Evolutionary conservation across 1,140 invertebrate genomes (phyloP).

Genomic region (Drosophila sp.): DNA sequence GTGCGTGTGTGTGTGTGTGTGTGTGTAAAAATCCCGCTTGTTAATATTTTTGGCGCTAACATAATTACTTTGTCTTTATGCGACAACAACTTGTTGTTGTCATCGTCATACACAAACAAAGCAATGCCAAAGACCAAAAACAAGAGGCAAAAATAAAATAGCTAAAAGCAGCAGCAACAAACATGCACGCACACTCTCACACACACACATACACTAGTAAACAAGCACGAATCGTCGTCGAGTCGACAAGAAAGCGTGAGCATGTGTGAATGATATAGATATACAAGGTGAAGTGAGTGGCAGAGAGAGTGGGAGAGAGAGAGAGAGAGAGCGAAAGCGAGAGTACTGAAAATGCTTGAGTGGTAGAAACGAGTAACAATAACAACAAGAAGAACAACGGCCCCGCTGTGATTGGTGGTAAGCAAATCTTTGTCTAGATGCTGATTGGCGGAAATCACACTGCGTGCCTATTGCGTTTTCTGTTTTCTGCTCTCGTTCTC

Average conservation of each 20-base stretch:
- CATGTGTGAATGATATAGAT: slow-evolving; percentile 4
- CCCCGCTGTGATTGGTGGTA: slow-evolving; percentile 64
- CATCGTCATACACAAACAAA: slow-evolving; percentile 37
- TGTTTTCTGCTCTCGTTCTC: slow-evolving; percentile 13
- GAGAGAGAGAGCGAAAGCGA: slow-evolving; percentile 36
- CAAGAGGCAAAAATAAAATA: slow-evolving; percentile 5
- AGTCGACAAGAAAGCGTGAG: slow-evolving; percentile 19
- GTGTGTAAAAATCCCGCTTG: slow-evolving; percentile 12
- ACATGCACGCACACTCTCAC: background rate
- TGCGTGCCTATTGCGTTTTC: slow-evolving; percentile 27
- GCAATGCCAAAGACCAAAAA: slow-evolving; percentile 29
- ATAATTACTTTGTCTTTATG: slow-evolving; percentile 57
- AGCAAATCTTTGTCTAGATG: slow-evolving; percentile 40
- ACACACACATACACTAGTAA: background rate
- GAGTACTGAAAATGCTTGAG: slow-evolving; percentile 43
- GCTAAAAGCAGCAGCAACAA: slow-evolving; percentile 1
- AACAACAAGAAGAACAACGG: slow-evolving; percentile 15
- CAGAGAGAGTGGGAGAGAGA: background rate
- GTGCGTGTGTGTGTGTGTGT: slow-evolving; percentile 1
- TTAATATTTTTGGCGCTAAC: slow-evolving; percentile 61
- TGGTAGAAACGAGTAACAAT: slow-evolving; percentile 37
- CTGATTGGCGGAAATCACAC: slow-evolving; percentile 62
- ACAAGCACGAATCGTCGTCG: background rate
- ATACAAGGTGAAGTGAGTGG: slow-evolving; percentile 15
- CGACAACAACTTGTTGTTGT: slow-evolving; percentile 39